Evolutionary conservation across 2,113 vertebrate species (phyloP).

Genomic region (Nothocercus nigrocapillus): DNA sequence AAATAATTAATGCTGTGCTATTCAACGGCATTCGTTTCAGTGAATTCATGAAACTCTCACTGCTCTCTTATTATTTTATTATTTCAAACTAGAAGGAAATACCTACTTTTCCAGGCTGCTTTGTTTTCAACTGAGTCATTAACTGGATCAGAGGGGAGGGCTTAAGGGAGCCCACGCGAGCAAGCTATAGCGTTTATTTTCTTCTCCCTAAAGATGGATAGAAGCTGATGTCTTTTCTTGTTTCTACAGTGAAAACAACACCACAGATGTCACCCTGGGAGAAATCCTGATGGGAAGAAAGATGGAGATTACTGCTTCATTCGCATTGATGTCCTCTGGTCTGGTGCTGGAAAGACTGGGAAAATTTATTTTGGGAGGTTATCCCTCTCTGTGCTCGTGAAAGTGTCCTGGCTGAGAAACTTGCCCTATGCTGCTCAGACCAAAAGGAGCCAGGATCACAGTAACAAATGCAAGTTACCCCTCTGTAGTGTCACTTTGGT

Average conservation of each 20-base stretch:
- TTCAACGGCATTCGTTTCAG: not conserved
- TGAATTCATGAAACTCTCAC: not conserved
- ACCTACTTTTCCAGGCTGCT: not conserved
- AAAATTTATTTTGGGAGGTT: not conserved
- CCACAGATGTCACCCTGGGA: not conserved
- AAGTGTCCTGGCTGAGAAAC: slow-evolving; percentile 5
- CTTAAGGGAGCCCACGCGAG: not conserved
- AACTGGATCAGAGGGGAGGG: not conserved
- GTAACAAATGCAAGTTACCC: not conserved
- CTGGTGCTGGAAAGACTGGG: slow-evolving; percentile 8
- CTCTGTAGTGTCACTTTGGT: slow-evolving; percentile 23
- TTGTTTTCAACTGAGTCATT: not conserved
- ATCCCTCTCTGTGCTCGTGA: not conserved
- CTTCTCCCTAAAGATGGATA: not conserved
- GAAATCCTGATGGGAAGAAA: slow-evolving; percentile 22
- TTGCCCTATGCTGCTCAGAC: not conserved
- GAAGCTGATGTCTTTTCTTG: slow-evolving; percentile 42
- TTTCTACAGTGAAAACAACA: slow-evolving; percentile 68
- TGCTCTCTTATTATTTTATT: not conserved
- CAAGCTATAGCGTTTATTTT: not conserved
- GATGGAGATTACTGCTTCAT: not conserved
- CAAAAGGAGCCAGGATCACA: not conserved
- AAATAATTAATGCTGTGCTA: not conserved
- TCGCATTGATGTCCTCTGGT: slow-evolving; percentile 30
- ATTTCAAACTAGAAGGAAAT: not conserved